Percentiles rank a stretch among this genome's conserved stretches.
phyloP scores from a whole-genome alignment of 92 coral and sea anemone species.

The Zoanthus gigantus region DNA sequence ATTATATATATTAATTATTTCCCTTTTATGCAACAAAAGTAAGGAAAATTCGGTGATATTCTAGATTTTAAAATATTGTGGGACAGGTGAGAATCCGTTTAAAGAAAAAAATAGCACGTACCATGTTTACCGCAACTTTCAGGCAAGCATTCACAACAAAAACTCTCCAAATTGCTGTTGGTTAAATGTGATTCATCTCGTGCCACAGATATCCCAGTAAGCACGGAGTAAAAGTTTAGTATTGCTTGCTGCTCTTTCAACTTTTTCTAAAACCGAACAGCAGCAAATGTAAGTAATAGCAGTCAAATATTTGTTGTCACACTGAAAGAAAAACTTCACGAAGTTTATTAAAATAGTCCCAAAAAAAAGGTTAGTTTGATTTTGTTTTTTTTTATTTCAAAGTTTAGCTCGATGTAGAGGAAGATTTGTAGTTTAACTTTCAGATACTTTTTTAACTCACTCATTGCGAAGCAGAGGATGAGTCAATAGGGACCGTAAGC shows the following conservation, averaged over 20 bases:
- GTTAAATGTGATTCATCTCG: constrained; percentile 55
- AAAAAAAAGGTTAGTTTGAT: neutral
- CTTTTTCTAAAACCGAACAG: constrained; percentile 43
- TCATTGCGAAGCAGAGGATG: neutral
- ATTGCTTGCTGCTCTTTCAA: constrained; percentile 64
- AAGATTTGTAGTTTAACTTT: too few relatives aligned
- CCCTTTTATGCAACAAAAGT: too few relatives aligned
- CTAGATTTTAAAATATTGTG: too few relatives aligned
- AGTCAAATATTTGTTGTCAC: neutral
- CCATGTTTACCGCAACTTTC: constrained; percentile 58
- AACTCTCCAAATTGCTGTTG: constrained; percentile 66
- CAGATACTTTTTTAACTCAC: neutral
- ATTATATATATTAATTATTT: too few relatives aligned
- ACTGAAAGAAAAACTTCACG: neutral
- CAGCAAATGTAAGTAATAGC: neutral
- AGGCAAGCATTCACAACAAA: constrained; percentile 71
- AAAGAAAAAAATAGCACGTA: constrained; percentile 12
- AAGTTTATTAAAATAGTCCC: neutral
- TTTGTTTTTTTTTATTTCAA: neutral
- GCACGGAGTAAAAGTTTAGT: constrained; percentile 73
- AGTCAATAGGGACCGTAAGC: too few relatives aligned
- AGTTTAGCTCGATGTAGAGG: too few relatives aligned
- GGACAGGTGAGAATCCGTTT: neutral
- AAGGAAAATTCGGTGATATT: too few relatives aligned
- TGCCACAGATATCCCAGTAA: constrained; percentile 84